Conservation (phyloP, 2,113 vertebrate species). For the Chamaetylas fuelleborni region DNA sequence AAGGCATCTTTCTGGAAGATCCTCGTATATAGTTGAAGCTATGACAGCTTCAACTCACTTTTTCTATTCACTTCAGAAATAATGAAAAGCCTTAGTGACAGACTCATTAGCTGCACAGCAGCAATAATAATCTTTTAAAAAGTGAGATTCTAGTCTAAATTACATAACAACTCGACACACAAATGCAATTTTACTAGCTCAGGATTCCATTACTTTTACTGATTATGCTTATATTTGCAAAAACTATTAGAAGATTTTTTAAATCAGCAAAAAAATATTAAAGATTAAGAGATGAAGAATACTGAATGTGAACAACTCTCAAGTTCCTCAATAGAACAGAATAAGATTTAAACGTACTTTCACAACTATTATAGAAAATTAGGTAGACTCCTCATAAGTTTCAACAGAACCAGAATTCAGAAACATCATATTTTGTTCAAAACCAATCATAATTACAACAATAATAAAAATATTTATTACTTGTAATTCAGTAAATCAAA, state of each 20-base stretch:
- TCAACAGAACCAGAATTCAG: neutral
- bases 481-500: neutral
- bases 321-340: neutral
- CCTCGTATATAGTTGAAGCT: neutral
- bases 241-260: neutral
- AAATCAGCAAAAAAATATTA: neutral
- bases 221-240: neutral
- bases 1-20: neutral
- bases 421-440: neutral
- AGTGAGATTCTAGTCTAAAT: neutral
- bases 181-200: neutral
- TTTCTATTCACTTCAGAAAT: neutral
- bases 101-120: neutral
- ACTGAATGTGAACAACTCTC: neutral
- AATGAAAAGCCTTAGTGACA: neutral
- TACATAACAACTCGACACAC: neutral
- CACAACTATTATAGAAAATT: neutral
- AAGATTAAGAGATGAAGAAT: neutral
- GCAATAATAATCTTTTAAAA: neutral
- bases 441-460: neutral
- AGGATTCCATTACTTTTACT: neutral
- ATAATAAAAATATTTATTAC: neutral
- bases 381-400: neutral
- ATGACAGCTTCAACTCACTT: neutral
- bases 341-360: neutral